Percentiles rank a stretch among this genome's conserved stretches.
These are phyloP conservation scores for Pseudopodoces humilis DNA, from an alignment of 2,113 vertebrate species.

Conservation along the genomic window DNA sequence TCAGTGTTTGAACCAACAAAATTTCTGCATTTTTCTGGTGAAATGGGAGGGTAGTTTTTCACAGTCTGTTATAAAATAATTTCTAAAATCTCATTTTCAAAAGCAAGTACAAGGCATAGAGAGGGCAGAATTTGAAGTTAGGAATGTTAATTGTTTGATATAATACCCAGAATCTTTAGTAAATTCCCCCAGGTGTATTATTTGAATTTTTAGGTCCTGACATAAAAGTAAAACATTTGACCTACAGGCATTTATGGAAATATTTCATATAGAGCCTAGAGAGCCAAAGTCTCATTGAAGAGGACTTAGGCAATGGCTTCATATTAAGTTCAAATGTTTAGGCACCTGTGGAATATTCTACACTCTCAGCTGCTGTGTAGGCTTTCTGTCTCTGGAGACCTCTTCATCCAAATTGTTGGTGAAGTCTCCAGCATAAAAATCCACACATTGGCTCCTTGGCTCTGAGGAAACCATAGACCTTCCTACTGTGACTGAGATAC, in stretches of 20 bases:
- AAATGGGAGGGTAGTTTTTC: background rate
- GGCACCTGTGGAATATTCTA: background rate
- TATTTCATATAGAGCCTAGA: background rate
- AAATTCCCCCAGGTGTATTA: background rate
- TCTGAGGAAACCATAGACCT: background rate
- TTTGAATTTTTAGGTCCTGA: background rate
- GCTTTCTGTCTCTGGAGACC: background rate
- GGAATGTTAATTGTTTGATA: background rate
- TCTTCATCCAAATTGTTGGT: background rate
- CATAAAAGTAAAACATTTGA: background rate
- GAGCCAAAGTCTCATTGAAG: background rate
- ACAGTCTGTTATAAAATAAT: background rate
- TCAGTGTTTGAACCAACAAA: background rate
- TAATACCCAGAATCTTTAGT: background rate
- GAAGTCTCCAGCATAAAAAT: background rate
- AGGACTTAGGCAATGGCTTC: background rate
- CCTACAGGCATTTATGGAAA: background rate
- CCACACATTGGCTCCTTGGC: background rate
- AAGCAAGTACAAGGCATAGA: background rate
- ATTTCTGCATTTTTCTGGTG: background rate
- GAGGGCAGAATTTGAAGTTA: background rate
- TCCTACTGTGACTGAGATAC: background rate
- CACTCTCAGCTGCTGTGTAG: background rate
- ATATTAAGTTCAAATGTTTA: background rate
- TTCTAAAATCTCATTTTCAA: background rate